Evolutionary conservation across 1,140 invertebrate species (phyloP), one percentile per base, ranked within the genome.

Genomic region (Danaus melanippus): DNA sequence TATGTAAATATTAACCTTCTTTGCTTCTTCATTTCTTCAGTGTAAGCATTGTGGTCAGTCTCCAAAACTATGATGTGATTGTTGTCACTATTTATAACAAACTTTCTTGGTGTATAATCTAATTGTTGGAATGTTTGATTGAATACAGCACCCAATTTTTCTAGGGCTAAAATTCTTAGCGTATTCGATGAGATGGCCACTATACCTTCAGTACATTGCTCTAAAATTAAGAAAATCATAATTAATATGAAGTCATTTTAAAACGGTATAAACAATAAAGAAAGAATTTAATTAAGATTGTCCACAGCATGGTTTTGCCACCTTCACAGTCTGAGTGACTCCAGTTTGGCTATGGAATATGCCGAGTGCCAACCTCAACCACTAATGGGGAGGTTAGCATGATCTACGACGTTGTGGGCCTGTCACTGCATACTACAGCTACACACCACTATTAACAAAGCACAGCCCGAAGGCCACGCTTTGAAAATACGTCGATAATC

Each of bases 161-260:
- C 98, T 10, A 99, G 87, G 0, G 98, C 97, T 74, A 99, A 91
- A 90, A 99, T 99, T 63, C 97, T 91, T 21, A 99, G 88, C 0
- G 98, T 99, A 72, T 99, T 99, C 0, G 96, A 96, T 0, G 97
- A 98, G 83, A 99, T 99, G 0, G 98, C 98, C 8, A 99, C 98
- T 65, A 99, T 98, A 64, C 98, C 98, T 87, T 99, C 98, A 0
- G 97, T 96, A 90, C 98, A 99, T 84, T 99, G 98, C 86, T 99
- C 98, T 57, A 44, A 48, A 61, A 51, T 52, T 46, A 40, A 10
- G 7, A 47, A 41, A 41, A 43, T 12, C 50, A 80, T 12, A 15
- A 46, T 46, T 12, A 12, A 46, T 46, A 46, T 46, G 12, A 11
- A 10, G 10, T 12, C 21, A 5, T 32, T 32, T 32, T 32, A 5